These are phyloP conservation scores for Nymphalis io DNA, from an alignment of 1,140 invertebrate species.

Conservation along the genomic window DNA sequence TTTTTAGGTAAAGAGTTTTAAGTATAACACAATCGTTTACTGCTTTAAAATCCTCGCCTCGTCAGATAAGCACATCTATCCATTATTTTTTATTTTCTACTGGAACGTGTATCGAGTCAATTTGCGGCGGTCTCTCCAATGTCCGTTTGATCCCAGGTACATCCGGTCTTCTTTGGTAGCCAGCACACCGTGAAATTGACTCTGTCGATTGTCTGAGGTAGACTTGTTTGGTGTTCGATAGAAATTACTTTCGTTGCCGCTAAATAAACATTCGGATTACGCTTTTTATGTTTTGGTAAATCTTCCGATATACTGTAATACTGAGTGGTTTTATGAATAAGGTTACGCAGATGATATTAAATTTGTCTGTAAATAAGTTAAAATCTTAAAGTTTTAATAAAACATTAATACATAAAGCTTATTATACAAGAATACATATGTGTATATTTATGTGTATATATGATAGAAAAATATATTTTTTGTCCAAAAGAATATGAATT, in stretches of 20 bases:
- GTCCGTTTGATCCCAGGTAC: constrained; percentile 56
- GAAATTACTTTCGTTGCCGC: constrained; percentile 42
- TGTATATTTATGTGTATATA: too few relatives aligned
- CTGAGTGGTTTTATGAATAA: too few relatives aligned
- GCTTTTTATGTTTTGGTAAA: not conserved
- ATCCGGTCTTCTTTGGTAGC: constrained; percentile 50
- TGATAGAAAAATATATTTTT: too few relatives aligned
- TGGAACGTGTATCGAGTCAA: constrained; percentile 43
- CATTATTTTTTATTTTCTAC: constrained; percentile 27
- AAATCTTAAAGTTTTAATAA: too few relatives aligned
- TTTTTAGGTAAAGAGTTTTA: too few relatives aligned
- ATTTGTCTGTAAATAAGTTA: too few relatives aligned
- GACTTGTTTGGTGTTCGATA: constrained; percentile 50
- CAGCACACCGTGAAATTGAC: constrained; percentile 60
- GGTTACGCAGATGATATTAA: too few relatives aligned
- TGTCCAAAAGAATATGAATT: too few relatives aligned
- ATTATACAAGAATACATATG: too few relatives aligned
- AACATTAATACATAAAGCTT: too few relatives aligned
- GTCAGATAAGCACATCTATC: not conserved
- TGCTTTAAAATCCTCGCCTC: not conserved
- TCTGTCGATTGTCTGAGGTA: constrained; percentile 60
- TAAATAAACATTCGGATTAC: constrained; percentile 23
- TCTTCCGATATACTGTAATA: too few relatives aligned
- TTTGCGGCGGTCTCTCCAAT: constrained; percentile 46
- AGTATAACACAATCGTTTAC: not conserved